phyloP scores from a whole-genome alignment of 2,113 vertebrate species.

The Neofelis nebulosa region DNA sequence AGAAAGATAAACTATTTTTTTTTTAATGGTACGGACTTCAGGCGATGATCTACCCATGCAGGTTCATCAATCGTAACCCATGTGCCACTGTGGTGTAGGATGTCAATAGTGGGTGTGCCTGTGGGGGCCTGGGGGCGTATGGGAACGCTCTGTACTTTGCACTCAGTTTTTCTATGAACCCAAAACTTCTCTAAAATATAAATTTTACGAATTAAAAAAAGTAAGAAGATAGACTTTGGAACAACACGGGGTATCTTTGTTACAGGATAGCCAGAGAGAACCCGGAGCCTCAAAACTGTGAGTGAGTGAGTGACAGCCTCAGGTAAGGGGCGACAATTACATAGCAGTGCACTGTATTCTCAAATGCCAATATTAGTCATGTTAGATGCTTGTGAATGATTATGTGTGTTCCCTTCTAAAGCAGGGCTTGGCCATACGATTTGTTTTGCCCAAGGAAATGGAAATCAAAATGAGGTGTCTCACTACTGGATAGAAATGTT shows the following conservation, averaged over 20 bases:
- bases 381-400: neutral
- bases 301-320: neutral
- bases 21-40: neutral
- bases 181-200: neutral
- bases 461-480: neutral
- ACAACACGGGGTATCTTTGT: neutral
- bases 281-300: neutral
- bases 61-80: neutral
- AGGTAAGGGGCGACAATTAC: neutral
- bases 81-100: too few relatives aligned
- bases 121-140: neutral
- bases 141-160: neutral
- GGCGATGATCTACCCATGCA: neutral
- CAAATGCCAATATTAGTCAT: neutral
- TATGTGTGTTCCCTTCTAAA: neutral
- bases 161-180: neutral
- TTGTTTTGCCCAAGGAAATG: neutral
- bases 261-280: neutral
- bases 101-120: neutral
- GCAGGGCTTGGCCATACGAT: neutral
- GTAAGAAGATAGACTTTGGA: neutral
- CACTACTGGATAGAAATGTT: neutral
- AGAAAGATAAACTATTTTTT: neutral
- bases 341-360: neutral
- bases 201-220: neutral